Base-by-base conservation (phyloP, 2,888 invertebrate species). In the Drosophila affinis region DNA sequence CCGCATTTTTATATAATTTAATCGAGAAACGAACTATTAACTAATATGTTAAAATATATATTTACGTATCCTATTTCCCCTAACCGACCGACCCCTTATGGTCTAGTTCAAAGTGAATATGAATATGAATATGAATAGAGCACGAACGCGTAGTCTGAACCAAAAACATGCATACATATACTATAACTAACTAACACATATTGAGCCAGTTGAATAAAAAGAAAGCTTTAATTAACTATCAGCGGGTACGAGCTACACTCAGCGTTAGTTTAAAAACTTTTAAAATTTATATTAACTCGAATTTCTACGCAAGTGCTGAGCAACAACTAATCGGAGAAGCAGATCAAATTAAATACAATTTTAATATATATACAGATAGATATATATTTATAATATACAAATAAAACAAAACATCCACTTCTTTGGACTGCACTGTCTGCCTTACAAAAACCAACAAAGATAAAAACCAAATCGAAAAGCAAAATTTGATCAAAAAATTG, bases 201-300 rank as follows among this genome's bases (percentile, higher is more conserved):
- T 85, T 75, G 72, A 87, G 75, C 71, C 55, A 73, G 48, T 73
- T 69, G 57, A 75, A 60, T 60, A 74, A 85, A 79, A 75, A 56
- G 61, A 87, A 87, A 86, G 88, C 82, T 88, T 88, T 88, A 83
- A 88, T 65, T 65, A 82, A 79, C 79, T 85, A 77, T 82, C 72
- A 7, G n/a, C 39, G 39, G n/a, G 14, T 39, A 70, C 87, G 78
- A 71, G 81, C 77, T 72, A 75, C 64, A 86, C 75, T 72, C 81
- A 72, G 72, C 87, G 62, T 69, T 78, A 80, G 81, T 73, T 67
- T 67, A 62, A 77, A 67, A 60, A 54, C 39, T 78, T 75, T 72
- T 73, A 64, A 70, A 71, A 73, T 65, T 77, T 56, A 76, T 67
- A 73, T 52, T 54, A 61, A 61, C 55, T 61, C 39, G 14, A 76